phyloP scores from a whole-genome alignment of 2,888 invertebrate species.

The Drosophila nr. perissopoda region DNA sequence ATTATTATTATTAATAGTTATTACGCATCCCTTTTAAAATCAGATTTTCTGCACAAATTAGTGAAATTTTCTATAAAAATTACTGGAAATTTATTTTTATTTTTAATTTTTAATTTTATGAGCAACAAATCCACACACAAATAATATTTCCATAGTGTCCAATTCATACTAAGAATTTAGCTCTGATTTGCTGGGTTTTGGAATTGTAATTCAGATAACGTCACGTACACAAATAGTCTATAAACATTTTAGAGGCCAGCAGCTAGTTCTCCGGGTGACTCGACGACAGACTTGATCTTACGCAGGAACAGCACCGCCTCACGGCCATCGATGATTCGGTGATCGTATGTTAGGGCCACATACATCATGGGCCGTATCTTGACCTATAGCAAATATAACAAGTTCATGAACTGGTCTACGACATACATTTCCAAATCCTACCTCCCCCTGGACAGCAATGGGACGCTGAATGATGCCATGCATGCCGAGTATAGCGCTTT shows the following conservation, averaged over 20 bases:
- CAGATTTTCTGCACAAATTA: not conserved
- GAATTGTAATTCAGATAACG: not conserved
- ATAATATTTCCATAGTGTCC: not conserved
- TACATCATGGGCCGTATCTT: slow-evolving; percentile 99
- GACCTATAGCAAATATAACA: slow-evolving; percentile 87
- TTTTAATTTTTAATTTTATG: not conserved
- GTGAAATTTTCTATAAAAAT: not conserved
- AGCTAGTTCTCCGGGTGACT: slow-evolving; percentile 96
- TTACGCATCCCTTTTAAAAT: not conserved
- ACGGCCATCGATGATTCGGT: slow-evolving; percentile 98
- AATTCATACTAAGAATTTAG: slow-evolving; percentile 33
- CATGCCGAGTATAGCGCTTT: slow-evolving; percentile 99
- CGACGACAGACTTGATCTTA: slow-evolving; percentile 97
- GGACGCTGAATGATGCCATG: slow-evolving; percentile 98
- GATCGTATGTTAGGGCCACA: slow-evolving; percentile 99
- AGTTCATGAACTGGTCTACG: not conserved
- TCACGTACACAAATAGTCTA: not conserved
- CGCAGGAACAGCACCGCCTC: slow-evolving; percentile 98
- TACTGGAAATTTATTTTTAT: too few species aligned
- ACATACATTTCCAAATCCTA: slow-evolving; percentile 18
- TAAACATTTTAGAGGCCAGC: slow-evolving; percentile 92
- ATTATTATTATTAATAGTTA: not conserved
- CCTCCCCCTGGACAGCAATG: slow-evolving; percentile 96
- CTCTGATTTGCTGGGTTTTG: not conserved
- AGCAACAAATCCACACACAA: not conserved